A percentile compares a stretch with the other conserved stretches of the same genome.
Conservation (phyloP, 35 echinoderm and acorn worm genomes). For the Heliocidaris tuberculata region DNA sequence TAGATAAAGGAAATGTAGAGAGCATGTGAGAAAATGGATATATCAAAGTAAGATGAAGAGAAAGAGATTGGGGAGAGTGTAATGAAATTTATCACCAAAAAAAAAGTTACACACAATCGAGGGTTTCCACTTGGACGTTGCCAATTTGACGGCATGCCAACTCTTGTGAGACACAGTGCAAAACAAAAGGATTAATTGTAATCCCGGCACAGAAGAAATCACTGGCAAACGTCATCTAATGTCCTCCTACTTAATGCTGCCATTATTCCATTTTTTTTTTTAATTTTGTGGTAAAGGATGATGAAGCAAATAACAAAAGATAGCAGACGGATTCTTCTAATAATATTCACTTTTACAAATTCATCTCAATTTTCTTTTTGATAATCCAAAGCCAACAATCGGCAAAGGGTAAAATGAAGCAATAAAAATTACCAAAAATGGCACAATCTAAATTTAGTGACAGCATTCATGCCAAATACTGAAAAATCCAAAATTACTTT, state of each 20-base stretch:
- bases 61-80: neutral
- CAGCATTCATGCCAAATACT: too few species aligned
- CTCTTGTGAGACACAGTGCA: neutral
- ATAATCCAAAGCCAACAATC: too few species aligned
- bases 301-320: neutral
- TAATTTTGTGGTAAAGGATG: neutral
- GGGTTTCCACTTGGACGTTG: neutral
- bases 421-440: too few species aligned
- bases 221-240: neutral
- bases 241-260: neutral
- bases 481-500: too few species aligned
- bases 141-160: neutral
- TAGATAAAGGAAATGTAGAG: neutral
- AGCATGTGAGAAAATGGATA: neutral
- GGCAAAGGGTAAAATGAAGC: too few species aligned
- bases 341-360: too few species aligned
- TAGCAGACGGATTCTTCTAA: neutral
- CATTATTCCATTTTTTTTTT: neutral
- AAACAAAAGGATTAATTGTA: constrained; percentile 6
- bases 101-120: neutral
- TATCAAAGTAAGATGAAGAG: neutral
- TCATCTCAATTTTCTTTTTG: too few species aligned
- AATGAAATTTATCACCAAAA: neutral
- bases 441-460: too few species aligned
- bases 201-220: neutral